phyloP scores from a whole-genome alignment of 2,888 invertebrate species.

The Orthosia gracilis region DNA sequence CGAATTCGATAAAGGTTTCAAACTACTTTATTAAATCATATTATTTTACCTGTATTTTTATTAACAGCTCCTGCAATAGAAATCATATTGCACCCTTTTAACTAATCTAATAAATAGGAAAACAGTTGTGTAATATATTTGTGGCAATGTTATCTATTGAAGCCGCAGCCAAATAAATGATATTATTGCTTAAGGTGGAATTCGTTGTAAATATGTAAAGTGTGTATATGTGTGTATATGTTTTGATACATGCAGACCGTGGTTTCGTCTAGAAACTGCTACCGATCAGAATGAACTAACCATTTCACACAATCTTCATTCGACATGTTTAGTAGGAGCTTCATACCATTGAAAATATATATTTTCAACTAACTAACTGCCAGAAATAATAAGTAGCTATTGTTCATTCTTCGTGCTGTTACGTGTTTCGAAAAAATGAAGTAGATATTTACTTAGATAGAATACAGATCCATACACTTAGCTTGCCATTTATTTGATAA shows the following conservation, averaged over 20 bases:
- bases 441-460: background rate
- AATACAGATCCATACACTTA: constrained; percentile 30
- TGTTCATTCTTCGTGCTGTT: too few relatives aligned
- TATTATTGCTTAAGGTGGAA: constrained; percentile 60
- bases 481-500: constrained; percentile 30
- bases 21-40: constrained; percentile 5
- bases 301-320: background rate
- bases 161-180: constrained; percentile 53
- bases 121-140: constrained; percentile 31
- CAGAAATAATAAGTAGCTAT: background rate
- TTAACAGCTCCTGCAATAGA: constrained; percentile 8
- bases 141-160: constrained; percentile 35
- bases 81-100: constrained; percentile 7
- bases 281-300: background rate
- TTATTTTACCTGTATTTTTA: constrained; percentile 4
- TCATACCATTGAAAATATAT: background rate
- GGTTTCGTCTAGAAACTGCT: constrained; percentile 19
- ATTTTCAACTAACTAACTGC: background rate
- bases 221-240: constrained; percentile 59
- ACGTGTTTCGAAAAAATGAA: background rate
- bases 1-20: constrained; percentile 11
- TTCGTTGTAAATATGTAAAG: constrained; percentile 70
- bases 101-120: constrained; percentile 29
- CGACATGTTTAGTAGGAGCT: background rate
- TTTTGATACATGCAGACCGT: constrained; percentile 35